These are phyloP conservation scores for Drosophila birchii DNA, from an alignment of 2,888 invertebrate species.

Conservation along the genomic window DNA sequence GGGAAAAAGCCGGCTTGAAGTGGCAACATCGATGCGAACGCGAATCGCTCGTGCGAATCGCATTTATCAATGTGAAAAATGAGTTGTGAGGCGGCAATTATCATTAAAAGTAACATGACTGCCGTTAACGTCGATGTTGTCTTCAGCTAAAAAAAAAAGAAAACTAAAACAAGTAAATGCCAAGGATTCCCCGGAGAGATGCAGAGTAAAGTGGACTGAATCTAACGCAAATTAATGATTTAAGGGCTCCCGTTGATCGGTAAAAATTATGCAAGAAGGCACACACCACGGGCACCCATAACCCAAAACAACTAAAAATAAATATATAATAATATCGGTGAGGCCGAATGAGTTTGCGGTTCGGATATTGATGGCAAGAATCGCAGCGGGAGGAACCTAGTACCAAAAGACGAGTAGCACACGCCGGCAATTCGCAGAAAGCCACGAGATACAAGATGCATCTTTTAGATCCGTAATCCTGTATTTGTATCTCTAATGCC, in stretches of 20 bases:
- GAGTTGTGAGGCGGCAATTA: conserved; percentile 80
- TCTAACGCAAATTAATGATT: conserved; percentile 74
- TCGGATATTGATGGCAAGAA: conserved; percentile 30
- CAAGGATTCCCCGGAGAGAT: conserved; percentile 18
- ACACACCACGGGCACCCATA: conserved; percentile 5
- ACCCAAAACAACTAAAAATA: conserved; percentile 22
- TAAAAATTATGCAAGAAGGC: conserved; percentile 60
- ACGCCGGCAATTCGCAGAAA: conserved; percentile 68
- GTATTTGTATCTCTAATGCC: conserved; percentile 17
- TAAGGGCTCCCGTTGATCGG: conserved; percentile 54
- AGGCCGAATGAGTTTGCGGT: conserved; percentile 72
- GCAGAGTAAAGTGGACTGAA: conserved; percentile 44
- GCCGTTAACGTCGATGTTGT: conserved; percentile 38
- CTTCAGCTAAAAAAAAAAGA: not conserved
- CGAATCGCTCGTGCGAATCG: conserved; percentile 48
- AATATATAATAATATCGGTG: conserved; percentile 42
- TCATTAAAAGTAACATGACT: conserved; percentile 81
- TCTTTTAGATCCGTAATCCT: not conserved
- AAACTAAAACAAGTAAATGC: not conserved
- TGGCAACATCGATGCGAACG: conserved; percentile 34
- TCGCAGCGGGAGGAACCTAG: conserved; percentile 61
- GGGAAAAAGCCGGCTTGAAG: not conserved
- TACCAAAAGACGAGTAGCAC: conserved; percentile 63
- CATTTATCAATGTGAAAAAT: conserved; percentile 80
- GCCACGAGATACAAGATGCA: conserved; percentile 25